These are phyloP conservation scores for Phyllostomus hastatus DNA, from an alignment of 2,113 vertebrate species.

Conservation along the genomic window DNA sequence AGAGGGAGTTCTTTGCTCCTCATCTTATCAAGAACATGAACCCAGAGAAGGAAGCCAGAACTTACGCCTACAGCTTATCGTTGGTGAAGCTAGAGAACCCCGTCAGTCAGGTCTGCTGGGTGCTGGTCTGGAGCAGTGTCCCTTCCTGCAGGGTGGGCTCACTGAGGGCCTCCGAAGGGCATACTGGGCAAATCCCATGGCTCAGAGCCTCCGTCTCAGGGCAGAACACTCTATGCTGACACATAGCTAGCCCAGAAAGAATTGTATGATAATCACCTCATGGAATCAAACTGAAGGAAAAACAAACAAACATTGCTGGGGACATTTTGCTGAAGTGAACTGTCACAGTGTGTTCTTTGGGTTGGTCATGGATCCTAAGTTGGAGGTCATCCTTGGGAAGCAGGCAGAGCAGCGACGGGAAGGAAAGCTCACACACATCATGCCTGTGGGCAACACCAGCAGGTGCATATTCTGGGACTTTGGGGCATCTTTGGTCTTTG, in stretches of 20 bases:
- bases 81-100: not conserved
- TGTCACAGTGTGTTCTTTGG: not conserved
- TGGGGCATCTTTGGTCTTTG: accelerated
- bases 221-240: accelerated
- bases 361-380: too few relatives aligned
- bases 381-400: too few relatives aligned
- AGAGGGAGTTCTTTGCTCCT: not conserved
- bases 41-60: too few relatives aligned
- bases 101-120: not conserved
- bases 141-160: not conserved
- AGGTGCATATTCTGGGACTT: accelerated
- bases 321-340: too few relatives aligned
- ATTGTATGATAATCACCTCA: too few relatives aligned
- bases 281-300: not conserved
- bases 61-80: not conserved
- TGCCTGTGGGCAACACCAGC: accelerated
- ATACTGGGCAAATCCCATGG: too few relatives aligned
- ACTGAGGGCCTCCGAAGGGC: too few relatives aligned
- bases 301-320: accelerated
- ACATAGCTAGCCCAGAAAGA: too few relatives aligned
- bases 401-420: not conserved
- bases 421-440: accelerated
- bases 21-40: not conserved
- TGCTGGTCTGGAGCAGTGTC: not conserved
- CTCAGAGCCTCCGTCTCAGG: accelerated